phyloP scores from a whole-genome alignment of 2,888 invertebrate genomes.

The Lamellibrachia columna region DNA sequence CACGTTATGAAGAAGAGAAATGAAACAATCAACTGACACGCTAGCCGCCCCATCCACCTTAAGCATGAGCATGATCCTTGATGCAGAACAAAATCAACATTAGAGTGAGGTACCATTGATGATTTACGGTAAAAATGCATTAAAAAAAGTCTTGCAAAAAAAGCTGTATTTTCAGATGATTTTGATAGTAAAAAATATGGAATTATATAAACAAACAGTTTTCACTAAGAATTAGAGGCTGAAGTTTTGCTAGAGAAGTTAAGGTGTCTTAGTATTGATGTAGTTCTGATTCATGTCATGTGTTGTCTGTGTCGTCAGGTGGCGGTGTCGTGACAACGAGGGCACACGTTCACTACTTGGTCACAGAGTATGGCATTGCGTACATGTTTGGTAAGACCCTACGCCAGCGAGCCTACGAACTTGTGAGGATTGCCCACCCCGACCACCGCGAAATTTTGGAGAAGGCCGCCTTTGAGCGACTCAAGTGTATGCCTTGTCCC shows the following conservation, averaged over 20 bases:
- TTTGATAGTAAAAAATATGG: too few relatives aligned
- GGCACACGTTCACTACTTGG: constrained; percentile 92
- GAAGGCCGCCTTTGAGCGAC: constrained; percentile 82
- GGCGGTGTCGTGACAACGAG: constrained; percentile 93
- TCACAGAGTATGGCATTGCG: constrained; percentile 92
- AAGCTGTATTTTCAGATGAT: too few relatives aligned
- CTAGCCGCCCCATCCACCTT: too few relatives aligned
- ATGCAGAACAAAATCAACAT: too few relatives aligned
- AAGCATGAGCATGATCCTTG: too few relatives aligned
- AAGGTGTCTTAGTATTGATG: neutral
- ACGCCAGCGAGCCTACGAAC: constrained; percentile 86
- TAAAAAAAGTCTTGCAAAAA: too few relatives aligned
- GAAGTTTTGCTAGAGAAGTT: neutral
- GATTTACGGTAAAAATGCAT: too few relatives aligned
- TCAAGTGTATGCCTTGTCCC: constrained; percentile 68
- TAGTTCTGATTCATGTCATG: neutral
- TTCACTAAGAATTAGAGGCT: too few relatives aligned
- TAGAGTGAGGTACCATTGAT: too few relatives aligned
- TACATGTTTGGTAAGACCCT: constrained; percentile 88
- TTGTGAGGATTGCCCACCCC: constrained; percentile 90
- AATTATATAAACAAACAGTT: too few relatives aligned
- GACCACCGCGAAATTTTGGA: constrained; percentile 82
- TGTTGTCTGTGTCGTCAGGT: constrained; percentile 69
- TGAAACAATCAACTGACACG: too few relatives aligned
- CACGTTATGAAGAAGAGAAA: too few relatives aligned